Conservation (phyloP, 2,113 vertebrate species). For the Panthera leo region DNA sequence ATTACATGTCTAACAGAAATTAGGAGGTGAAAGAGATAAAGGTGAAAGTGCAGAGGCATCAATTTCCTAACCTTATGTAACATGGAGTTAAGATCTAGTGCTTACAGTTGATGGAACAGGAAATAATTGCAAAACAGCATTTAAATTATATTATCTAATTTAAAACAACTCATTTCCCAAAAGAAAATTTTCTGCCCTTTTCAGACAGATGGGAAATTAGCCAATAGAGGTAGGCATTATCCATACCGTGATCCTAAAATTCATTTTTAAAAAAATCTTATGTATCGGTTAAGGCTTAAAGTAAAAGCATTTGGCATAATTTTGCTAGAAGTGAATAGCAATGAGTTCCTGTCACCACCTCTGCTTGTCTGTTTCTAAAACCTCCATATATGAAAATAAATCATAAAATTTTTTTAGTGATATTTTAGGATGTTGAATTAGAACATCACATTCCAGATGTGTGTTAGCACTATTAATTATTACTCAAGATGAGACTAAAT, state of each 20-base stretch:
- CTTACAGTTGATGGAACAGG: not conserved
- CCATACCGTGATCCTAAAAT: not conserved
- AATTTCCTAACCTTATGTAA: not conserved
- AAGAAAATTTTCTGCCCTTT: not conserved
- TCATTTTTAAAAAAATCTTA: not conserved
- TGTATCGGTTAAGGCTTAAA: not conserved
- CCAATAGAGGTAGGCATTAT: not conserved
- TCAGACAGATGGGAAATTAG: not conserved
- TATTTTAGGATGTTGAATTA: not conserved
- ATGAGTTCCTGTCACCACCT: not conserved
- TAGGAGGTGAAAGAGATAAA: not conserved
- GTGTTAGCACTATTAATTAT: conserved; percentile 30
- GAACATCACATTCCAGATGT: not conserved
- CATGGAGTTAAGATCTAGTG: not conserved
- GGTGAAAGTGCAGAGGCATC: not conserved
- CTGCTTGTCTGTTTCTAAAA: not conserved
- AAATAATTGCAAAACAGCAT: not conserved
- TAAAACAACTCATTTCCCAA: not conserved
- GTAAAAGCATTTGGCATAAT: not conserved
- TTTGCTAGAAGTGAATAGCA: not conserved
- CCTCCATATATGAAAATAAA: not conserved
- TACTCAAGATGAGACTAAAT: not conserved
- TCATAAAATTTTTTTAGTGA: not conserved
- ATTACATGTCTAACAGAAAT: not conserved
- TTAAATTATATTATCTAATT: not conserved